phyloP scores from a whole-genome alignment of 2,113 vertebrate species.

The Labeo catla region DNA sequence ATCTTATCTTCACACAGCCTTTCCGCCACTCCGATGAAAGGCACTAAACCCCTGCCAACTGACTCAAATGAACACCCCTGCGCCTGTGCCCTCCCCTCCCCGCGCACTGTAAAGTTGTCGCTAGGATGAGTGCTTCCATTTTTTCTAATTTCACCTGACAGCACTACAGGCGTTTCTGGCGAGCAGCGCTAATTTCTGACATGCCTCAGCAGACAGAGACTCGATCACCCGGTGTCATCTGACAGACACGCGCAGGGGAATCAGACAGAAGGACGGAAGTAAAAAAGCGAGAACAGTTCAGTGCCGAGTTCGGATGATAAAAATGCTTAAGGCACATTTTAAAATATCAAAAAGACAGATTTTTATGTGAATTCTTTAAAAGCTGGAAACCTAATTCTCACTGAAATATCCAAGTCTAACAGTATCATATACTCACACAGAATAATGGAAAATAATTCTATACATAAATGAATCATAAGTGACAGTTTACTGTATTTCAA shows the following conservation, averaged over 20 bases:
- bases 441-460: neutral
- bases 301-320: neutral
- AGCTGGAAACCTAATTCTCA: neutral
- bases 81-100: slow-evolving; percentile 48
- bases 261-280: slow-evolving; percentile 11
- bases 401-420: neutral
- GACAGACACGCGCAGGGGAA: slow-evolving; percentile 17
- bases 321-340: slow-evolving; percentile 3
- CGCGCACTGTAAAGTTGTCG: slow-evolving; percentile 61
- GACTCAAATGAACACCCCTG: slow-evolving; percentile 68
- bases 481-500: neutral
- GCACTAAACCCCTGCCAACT: slow-evolving; percentile 63
- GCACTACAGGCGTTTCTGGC: slow-evolving; percentile 67
- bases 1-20: slow-evolving; percentile 50
- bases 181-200: slow-evolving; percentile 68
- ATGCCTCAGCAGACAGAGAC: slow-evolving; percentile 68
- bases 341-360: neutral
- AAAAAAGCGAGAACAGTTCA: neutral
- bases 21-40: slow-evolving; percentile 73
- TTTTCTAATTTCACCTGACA: slow-evolving; percentile 76
- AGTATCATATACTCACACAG: neutral
- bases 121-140: slow-evolving; percentile 75
- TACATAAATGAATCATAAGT: neutral
- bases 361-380: neutral
- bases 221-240: slow-evolving; percentile 64